Conservation (phyloP, 2,113 vertebrate genomes). For the Hyla sarda region DNA sequence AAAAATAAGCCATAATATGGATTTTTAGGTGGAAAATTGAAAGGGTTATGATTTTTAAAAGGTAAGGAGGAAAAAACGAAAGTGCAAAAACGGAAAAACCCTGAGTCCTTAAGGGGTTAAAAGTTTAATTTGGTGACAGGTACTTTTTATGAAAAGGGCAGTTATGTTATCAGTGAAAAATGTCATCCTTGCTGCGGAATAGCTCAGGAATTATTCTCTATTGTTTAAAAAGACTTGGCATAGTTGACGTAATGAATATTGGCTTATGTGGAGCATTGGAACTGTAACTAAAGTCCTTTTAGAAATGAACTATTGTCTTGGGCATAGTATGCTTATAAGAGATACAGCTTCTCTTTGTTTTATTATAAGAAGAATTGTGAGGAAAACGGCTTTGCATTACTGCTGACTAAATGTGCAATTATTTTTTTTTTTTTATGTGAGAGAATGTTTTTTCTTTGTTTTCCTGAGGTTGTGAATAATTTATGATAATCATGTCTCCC, state of each 20-base stretch:
- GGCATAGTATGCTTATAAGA: background rate
- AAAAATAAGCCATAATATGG: too few species aligned
- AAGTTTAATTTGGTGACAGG: too few species aligned
- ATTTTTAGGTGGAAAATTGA: too few species aligned
- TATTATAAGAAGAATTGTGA: background rate
- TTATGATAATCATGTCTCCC: slow-evolving; percentile 24
- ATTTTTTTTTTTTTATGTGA: background rate
- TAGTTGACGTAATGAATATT: background rate
- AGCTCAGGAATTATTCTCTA: slow-evolving; percentile 44
- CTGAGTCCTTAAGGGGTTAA: too few species aligned
- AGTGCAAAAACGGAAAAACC: too few species aligned
- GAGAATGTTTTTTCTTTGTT: background rate
- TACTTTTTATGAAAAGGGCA: background rate
- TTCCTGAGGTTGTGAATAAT: slow-evolving; percentile 20
- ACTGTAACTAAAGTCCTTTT: background rate
- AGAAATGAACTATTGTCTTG: background rate
- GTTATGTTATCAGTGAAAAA: background rate
- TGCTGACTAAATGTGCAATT: slow-evolving; percentile 40
- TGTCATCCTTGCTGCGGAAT: slow-evolving; percentile 19
- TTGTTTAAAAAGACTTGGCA: background rate
- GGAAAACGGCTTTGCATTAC: background rate
- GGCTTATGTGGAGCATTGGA: background rate
- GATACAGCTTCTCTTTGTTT: background rate
- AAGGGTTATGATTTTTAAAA: too few species aligned
- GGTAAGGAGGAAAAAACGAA: too few species aligned